Percentiles rank a stretch among this genome's conserved stretches.
Evolutionary conservation across 2,797 vertebrate species (phyloP).

Genomic region (Poliocrania exsul): DNA sequence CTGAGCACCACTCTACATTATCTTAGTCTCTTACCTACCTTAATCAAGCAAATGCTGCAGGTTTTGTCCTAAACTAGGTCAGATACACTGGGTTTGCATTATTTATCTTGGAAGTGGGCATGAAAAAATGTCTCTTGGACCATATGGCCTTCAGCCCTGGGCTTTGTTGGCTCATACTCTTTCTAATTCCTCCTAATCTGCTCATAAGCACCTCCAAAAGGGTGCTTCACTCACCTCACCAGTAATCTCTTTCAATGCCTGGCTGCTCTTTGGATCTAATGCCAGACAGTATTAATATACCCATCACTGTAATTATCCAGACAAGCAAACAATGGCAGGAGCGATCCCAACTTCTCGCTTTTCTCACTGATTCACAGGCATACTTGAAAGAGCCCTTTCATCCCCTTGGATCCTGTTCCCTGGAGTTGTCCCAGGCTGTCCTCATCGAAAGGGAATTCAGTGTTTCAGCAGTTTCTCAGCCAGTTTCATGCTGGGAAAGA

Average conservation of each 20-base stretch:
- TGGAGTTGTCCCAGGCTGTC: constrained; percentile 49
- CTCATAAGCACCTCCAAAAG: constrained; percentile 7
- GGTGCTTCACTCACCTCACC: not conserved
- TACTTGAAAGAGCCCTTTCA: constrained; percentile 33
- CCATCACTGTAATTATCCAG: constrained; percentile 20
- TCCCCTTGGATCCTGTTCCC: constrained; percentile 27
- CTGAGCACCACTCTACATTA: not conserved
- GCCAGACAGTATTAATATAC: constrained; percentile 37
- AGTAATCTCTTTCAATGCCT: not conserved
- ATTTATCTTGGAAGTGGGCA: not conserved
- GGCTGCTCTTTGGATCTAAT: not conserved
- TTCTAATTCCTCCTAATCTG: constrained; percentile 27
- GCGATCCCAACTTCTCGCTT: not conserved
- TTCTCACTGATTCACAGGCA: constrained; percentile 18
- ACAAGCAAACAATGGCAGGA: constrained; percentile 14
- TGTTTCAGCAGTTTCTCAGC: constrained; percentile 57
- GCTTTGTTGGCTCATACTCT: not conserved
- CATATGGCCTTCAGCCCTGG: not conserved
- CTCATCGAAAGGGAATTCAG: constrained; percentile 33
- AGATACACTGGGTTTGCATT: not conserved
- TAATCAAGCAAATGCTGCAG: not conserved
- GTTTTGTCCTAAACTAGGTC: not conserved
- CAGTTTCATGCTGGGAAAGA: constrained; percentile 39
- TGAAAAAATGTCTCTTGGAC: not conserved
- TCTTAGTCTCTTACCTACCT: not conserved